Evolutionary conservation across 2,113 vertebrate species (phyloP).

Genomic region (Dromaius novaehollandiae): DNA sequence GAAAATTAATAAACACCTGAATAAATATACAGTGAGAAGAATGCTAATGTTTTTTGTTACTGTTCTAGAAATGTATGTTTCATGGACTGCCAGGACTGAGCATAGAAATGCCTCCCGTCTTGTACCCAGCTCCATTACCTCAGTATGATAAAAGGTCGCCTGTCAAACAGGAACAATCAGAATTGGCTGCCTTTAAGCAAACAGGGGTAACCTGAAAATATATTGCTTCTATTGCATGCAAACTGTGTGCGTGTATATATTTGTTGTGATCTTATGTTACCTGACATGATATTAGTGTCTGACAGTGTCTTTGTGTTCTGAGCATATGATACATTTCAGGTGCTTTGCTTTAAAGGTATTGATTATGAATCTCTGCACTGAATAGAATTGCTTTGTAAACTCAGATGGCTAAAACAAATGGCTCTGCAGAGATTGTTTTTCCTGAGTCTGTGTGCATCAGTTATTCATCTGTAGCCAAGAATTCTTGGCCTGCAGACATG

Average conservation of each 20-base stretch:
- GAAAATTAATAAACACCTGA: neutral
- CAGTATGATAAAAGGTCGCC: constrained; percentile 86
- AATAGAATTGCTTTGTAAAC: neutral
- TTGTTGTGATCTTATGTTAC: neutral
- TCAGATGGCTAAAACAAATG: neutral
- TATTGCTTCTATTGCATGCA: fast-evolving
- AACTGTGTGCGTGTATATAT: fast-evolving
- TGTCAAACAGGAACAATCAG: constrained; percentile 71
- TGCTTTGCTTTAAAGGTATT: neutral
- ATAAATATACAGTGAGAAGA: neutral
- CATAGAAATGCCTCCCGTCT: constrained; percentile 85
- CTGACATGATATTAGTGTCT: fast-evolving
- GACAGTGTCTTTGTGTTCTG: neutral
- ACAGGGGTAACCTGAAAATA: constrained; percentile 70
- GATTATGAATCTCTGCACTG: neutral
- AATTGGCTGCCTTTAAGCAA: constrained; percentile 68
- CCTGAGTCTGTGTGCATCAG: neutral
- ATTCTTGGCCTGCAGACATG: neutral
- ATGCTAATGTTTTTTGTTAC: neutral
- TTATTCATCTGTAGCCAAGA: neutral
- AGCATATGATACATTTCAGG: neutral
- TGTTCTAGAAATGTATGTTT: constrained; percentile 91
- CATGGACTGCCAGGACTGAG: constrained; percentile 90
- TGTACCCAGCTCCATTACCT: constrained; percentile 90
- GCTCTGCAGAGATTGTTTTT: neutral